Evolutionary conservation across 2,888 invertebrate species (phyloP).

Genomic region (Urechis unicinctus): DNA sequence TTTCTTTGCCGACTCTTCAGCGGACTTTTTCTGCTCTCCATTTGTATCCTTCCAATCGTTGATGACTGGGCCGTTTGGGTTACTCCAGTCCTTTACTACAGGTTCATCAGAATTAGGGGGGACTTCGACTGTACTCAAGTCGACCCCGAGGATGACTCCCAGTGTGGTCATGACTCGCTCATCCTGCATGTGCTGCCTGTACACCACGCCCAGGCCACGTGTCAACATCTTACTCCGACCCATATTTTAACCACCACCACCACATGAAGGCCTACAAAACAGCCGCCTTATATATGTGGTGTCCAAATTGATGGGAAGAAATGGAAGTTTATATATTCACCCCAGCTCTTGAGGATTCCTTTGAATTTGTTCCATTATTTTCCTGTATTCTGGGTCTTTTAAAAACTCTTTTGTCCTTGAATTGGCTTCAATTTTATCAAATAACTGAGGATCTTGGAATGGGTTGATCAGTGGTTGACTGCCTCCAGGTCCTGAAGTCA

Average conservation of each 20-base stretch:
- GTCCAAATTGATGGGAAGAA: no score
- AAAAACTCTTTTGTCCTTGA: constrained; percentile 66
- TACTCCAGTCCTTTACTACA: no score
- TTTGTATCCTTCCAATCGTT: not conserved
- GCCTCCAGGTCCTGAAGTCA: not conserved
- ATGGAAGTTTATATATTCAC: constrained; percentile 24
- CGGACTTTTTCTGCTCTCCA: not conserved
- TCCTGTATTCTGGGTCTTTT: constrained; percentile 68
- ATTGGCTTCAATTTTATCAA: constrained; percentile 62
- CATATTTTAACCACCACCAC: no score
- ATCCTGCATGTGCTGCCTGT: constrained; percentile 58
- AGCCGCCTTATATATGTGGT: no score
- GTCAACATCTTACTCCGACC: no score
- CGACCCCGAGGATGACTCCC: constrained; percentile 64
- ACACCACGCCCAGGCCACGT: constrained; percentile 12
- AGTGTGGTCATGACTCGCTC: constrained; percentile 65
- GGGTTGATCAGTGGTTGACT: constrained; percentile 51
- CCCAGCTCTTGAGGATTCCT: constrained; percentile 61
- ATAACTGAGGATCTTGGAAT: constrained; percentile 58
- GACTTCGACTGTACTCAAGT: constrained; percentile 50
- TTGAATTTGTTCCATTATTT: constrained; percentile 57
- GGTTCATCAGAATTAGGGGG: constrained; percentile 37
- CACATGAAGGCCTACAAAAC: no score
- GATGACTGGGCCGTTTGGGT: no score
- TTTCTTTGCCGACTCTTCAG: not conserved